phyloP scores from a whole-genome alignment of 2,113 vertebrate genomes.

The Microcebus murinus region DNA sequence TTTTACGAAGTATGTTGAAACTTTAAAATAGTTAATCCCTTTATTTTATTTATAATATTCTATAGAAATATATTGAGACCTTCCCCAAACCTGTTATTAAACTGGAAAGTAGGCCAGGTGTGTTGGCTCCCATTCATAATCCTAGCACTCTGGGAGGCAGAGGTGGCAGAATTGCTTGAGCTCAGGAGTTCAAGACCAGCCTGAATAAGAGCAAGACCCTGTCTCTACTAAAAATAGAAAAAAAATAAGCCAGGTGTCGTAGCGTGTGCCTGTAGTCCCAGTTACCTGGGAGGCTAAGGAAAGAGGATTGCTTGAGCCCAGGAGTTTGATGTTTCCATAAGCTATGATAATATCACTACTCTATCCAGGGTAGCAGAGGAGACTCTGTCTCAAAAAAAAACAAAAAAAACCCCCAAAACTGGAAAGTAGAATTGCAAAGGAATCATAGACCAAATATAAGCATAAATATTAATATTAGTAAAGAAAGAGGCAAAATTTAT shows the following conservation, averaged over 20 bases:
- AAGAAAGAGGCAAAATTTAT: background rate
- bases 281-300: background rate
- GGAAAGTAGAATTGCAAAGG: background rate
- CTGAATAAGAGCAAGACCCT: background rate
- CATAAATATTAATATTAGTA: constrained; percentile 20
- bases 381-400: background rate
- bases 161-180: background rate
- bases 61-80: background rate
- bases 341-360: background rate
- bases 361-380: background rate
- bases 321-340: background rate
- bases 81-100: background rate
- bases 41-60: background rate
- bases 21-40: background rate
- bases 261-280: background rate
- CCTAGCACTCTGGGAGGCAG: background rate
- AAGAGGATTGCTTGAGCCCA: background rate
- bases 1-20: background rate
- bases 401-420: background rate
- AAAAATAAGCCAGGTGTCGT: background rate
- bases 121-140: background rate
- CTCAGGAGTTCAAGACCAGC: background rate
- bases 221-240: background rate
- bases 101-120: background rate
- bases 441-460: background rate